These are phyloP conservation scores for Dicaeum eximium DNA, from an alignment of 2,113 vertebrate genomes.

Conservation along the genomic window DNA sequence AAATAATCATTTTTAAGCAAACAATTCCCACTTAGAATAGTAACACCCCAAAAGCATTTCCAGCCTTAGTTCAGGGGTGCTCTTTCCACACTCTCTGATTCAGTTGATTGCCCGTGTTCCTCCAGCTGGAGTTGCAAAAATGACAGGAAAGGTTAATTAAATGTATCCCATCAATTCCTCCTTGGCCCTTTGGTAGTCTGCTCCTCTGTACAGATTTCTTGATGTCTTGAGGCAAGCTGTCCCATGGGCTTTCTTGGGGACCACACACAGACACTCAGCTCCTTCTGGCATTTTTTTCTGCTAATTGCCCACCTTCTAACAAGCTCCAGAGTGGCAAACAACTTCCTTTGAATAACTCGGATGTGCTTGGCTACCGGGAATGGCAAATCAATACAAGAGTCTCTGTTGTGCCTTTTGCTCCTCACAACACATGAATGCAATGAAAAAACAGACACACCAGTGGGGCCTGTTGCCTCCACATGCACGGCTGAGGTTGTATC, in stretches of 20 bases:
- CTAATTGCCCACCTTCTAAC: constrained; percentile 41
- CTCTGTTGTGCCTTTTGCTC: constrained; percentile 23
- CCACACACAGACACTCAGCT: constrained; percentile 46
- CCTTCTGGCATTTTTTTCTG: not conserved
- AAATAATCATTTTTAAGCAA: not conserved
- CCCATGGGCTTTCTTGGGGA: constrained; percentile 21
- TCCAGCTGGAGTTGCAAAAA: not conserved
- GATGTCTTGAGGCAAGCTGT: not conserved
- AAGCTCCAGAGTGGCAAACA: not conserved
- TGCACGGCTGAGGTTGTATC: not conserved
- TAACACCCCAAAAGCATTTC: not conserved
- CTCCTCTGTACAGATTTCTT: not conserved
- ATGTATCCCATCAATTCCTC: not conserved
- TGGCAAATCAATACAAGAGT: not conserved
- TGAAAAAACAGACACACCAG: not conserved
- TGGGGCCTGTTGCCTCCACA: not conserved
- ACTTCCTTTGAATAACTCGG: not conserved
- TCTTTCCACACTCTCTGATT: not conserved
- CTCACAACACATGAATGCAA: not conserved
- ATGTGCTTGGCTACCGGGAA: not conserved
- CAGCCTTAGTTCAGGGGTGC: not conserved
- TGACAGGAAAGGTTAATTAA: not conserved
- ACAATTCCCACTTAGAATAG: not conserved
- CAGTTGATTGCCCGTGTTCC: not conserved
- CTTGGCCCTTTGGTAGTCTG: not conserved